phyloP scores from a whole-genome alignment of 2,888 invertebrate genomes.

The Augochlorella aurata region DNA sequence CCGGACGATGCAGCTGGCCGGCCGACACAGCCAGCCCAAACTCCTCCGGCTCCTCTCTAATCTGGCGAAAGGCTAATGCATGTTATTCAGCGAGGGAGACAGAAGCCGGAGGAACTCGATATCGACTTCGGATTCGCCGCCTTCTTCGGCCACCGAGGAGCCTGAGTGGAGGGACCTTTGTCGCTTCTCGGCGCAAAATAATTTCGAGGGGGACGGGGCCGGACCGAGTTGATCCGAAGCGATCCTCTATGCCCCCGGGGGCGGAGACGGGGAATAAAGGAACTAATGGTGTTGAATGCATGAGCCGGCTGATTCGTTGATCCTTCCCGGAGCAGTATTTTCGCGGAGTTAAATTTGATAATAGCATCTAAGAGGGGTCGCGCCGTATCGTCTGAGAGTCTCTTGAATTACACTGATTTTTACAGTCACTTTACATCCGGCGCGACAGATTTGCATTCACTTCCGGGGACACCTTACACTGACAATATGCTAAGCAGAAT shows the following conservation, averaged over 20 bases:
- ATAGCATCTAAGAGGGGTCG: neutral
- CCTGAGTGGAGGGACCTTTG: constrained; percentile 22
- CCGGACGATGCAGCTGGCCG: constrained; percentile 28
- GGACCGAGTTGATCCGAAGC: constrained; percentile 18
- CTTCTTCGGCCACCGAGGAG: neutral
- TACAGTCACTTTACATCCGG: neutral
- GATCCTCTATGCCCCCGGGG: constrained; percentile 32
- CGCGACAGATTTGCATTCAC: neutral
- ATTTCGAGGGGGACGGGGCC: constrained; percentile 20
- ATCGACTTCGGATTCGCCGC: constrained; percentile 62
- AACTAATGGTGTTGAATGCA: constrained; percentile 42
- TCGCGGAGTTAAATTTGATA: constrained; percentile 1
- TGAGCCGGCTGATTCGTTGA: constrained; percentile 29
- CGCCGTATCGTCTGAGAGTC: neutral
- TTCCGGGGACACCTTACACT: neutral
- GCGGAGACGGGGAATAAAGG: neutral
- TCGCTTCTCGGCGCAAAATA: constrained; percentile 40
- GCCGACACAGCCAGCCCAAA: constrained; percentile 36
- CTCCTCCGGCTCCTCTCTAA: constrained; percentile 58
- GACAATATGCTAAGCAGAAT: too few species aligned
- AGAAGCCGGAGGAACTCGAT: constrained; percentile 52
- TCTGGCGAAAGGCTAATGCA: constrained; percentile 71
- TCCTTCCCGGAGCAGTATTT: constrained; percentile 8
- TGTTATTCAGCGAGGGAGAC: constrained; percentile 66
- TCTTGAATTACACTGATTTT: neutral